Evolutionary conservation across 2,113 vertebrate genomes (phyloP), one percentile per base, ranked within the genome.

Genomic region (Ictalurus furcatus): DNA sequence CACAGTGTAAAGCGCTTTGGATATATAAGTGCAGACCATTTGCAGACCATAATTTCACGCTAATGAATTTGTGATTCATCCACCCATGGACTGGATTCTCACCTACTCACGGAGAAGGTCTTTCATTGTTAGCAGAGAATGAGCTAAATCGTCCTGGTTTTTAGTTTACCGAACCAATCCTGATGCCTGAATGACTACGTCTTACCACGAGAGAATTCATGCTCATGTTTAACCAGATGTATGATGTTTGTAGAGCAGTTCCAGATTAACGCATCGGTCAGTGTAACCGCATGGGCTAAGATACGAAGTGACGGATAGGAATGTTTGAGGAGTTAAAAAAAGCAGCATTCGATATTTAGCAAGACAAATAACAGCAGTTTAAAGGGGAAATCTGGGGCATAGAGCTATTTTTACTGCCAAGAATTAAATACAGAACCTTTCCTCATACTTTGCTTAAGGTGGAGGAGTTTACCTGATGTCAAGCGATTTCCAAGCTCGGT

Each of bases 321-420:
- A 88, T 79, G 23, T 85, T 28, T 21, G 23, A n/a, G 89, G 23
- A 82, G 80, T 82, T 82, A 87, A 90, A 84, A 40, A 84, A 90
- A 67, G 73, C 21, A 30, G 17, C 81, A 83, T 85, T 58, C 34
- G 16, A 61, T 78, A 89, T 88, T 88, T 59, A 86, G 11, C 21
- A 71, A 87, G n/a, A 11, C 44, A 61, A 71, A 65, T 67, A 78
- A 40, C 52, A n/a, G 74, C 14, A 23, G 87, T 79, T 56, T 61
- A 2, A 88, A 0, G 73, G 65, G 73, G 86, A 89, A 80, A 0
- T 0, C 4, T 65, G 67, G 71, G 89, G 6, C 63, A 81, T 21
- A 1, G 25, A 59, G 84, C 58, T 93, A 86, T 88, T 89, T 93
- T 90, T 91, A 92, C 13, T 6, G 19, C 65, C 65, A 28, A 71